These are phyloP conservation scores for Macrosteles quadrilineatus DNA, from an alignment of 1,140 invertebrate species.

Conservation along the genomic window DNA sequence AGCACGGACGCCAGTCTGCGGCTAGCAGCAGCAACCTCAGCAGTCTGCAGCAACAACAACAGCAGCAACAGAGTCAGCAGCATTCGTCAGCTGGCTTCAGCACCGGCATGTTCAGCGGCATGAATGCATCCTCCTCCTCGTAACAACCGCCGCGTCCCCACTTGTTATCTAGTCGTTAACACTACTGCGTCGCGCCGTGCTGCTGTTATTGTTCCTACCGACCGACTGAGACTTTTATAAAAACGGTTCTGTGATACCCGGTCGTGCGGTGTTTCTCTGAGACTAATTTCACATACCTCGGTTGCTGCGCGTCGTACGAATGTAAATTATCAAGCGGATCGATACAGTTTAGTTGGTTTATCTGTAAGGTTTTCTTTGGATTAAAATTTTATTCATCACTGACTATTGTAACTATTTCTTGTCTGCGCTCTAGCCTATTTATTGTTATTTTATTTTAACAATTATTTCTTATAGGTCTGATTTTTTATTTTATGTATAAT, in stretches of 20 bases:
- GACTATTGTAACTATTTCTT: too few relatives aligned
- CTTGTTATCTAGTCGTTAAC: constrained; percentile 14
- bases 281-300: constrained; percentile 21
- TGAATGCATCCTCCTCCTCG: constrained; percentile 78
- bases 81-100: constrained; percentile 59
- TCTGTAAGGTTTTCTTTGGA: background rate
- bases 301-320: background rate
- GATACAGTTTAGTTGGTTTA: background rate
- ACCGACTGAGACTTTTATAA: constrained; percentile 2
- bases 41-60: constrained; percentile 55
- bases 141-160: constrained; percentile 48
- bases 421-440: background rate
- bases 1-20: constrained; percentile 68
- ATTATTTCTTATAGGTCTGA: background rate
- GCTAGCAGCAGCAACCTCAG: constrained; percentile 50
- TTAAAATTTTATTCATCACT: constrained; percentile 21
- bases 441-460: constrained; percentile 14
- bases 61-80: constrained; percentile 58
- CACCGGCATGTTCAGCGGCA: constrained; percentile 73
- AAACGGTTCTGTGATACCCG: constrained; percentile 8
- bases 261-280: background rate
- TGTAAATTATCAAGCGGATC: constrained; percentile 13
- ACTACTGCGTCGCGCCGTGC: constrained; percentile 1
- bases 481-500: constrained; percentile 8
- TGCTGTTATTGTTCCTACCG: constrained; percentile 17